phyloP scores from a whole-genome alignment of 2,113 vertebrate genomes.

The Phrynosoma platyrhinos region DNA sequence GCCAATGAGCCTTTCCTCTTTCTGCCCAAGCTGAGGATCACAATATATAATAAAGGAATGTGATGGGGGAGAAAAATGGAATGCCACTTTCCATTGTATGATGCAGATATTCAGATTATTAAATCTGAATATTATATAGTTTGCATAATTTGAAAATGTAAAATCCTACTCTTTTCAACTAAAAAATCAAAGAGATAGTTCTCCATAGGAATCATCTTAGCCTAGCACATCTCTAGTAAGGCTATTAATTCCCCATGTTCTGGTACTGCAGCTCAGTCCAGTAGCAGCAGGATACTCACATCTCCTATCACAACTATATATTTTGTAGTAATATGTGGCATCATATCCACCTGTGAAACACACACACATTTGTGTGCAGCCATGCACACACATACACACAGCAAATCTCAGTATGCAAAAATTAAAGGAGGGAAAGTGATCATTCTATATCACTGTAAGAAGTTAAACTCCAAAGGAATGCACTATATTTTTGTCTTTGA shows the following conservation, averaged over 20 bases:
- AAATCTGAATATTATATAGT: too few species aligned
- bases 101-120: not conserved
- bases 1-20: not conserved
- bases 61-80: not conserved
- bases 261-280: not conserved
- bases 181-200: not conserved
- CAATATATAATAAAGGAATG: not conserved
- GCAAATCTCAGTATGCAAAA: slow-evolving; percentile 63
- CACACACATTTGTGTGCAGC: slow-evolving; percentile 36
- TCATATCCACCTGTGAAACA: slow-evolving; percentile 50
- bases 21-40: not conserved
- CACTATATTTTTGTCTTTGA: slow-evolving; percentile 61
- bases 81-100: not conserved
- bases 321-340: slow-evolving; percentile 53
- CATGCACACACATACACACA: slow-evolving; percentile 53
- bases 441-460: slow-evolving; percentile 67
- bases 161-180: not conserved
- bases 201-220: not conserved
- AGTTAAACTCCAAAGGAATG: slow-evolving; percentile 67
- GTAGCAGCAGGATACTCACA: slow-evolving; percentile 38
- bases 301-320: slow-evolving; percentile 39
- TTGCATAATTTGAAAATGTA: not conserved
- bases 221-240: not conserved
- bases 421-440: slow-evolving; percentile 70
- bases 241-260: not conserved